Evolutionary conservation across 30 jellyfish, hydroid and myxozoan genomes (phyloP).

Genomic region (Haliclystus octoradiatus): DNA sequence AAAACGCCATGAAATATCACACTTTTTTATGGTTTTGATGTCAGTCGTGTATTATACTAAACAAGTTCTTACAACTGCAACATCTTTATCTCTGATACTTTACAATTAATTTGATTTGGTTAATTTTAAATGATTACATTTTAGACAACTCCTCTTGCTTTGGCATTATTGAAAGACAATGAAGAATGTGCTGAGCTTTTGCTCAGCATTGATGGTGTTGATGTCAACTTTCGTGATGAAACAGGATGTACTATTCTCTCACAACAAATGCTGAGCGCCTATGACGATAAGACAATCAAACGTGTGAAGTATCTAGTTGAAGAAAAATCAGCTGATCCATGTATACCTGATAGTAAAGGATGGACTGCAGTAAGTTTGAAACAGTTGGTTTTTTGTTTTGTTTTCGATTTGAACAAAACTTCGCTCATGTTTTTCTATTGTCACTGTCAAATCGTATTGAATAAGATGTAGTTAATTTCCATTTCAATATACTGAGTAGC

Average conservation of each 20-base stretch:
- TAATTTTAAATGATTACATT: no score
- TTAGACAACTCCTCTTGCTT: constrained; percentile 71
- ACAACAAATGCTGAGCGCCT: constrained; percentile 17
- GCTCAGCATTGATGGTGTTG: constrained; percentile 26
- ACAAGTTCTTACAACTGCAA: no score
- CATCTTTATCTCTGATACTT: no score
- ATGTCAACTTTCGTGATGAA: constrained; percentile 60
- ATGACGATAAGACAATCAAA: constrained; percentile 12
- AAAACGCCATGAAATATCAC: no score
- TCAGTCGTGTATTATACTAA: no score
- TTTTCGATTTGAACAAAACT: not conserved
- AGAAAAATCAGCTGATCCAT: constrained; percentile 38
- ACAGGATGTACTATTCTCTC: constrained; percentile 41
- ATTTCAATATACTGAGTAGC: no score
- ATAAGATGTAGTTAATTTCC: no score
- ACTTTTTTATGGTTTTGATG: no score
- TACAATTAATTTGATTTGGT: not conserved
- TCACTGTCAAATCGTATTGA: no score
- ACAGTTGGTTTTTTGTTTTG: not conserved
- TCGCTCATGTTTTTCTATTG: no score
- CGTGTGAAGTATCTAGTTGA: constrained; percentile 32
- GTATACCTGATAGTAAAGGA: constrained; percentile 24
- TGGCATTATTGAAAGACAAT: constrained; percentile 44
- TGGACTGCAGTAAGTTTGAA: constrained; percentile 47
- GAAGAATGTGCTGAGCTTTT: constrained; percentile 53